Evolutionary conservation across 2,888 invertebrate species (phyloP).

Genomic region (Portevinia maculata): DNA sequence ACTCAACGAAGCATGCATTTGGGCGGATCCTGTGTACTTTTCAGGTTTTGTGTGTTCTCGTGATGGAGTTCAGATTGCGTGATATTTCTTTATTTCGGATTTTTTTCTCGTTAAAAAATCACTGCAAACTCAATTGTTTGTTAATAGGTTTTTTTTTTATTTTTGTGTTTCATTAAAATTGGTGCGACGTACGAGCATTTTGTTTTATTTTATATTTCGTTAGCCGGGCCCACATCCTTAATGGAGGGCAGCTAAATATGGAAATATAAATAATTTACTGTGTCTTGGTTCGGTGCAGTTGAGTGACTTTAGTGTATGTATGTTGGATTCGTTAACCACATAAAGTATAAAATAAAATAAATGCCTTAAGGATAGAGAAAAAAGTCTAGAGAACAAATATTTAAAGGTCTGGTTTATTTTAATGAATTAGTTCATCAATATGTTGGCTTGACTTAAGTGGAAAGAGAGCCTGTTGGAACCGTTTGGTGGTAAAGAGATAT

Average conservation of each 20-base stretch:
- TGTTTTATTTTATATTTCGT: conserved; percentile 1
- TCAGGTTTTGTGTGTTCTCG: not conserved
- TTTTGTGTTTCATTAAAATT: not conserved
- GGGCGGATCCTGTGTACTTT: conserved; percentile 20
- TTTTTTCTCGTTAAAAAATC: conserved; percentile 55
- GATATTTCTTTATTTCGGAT: conserved; percentile 23
- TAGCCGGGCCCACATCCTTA: conserved; percentile 9
- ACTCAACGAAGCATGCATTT: conserved; percentile 58
- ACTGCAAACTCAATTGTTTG: conserved; percentile 61
- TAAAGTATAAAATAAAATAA: not conserved
- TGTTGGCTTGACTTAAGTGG: too few relatives aligned
- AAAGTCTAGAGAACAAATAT: not conserved
- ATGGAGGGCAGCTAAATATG: conserved; percentile 44
- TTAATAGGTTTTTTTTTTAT: conserved; percentile 21
- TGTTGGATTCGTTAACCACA: not conserved
- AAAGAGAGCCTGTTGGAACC: too few relatives aligned
- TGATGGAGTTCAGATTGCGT: not conserved
- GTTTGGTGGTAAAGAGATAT: too few relatives aligned
- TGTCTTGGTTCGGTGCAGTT: conserved; percentile 13
- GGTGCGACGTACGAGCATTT: conserved; percentile 3
- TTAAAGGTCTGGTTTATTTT: not conserved
- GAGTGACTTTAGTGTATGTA: conserved; percentile 6
- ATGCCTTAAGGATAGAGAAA: too few relatives aligned
- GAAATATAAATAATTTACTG: conserved; percentile 46
- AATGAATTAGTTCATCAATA: too few relatives aligned